phyloP scores from a whole-genome alignment of 2,113 vertebrate genomes.

The Aspidoscelis tigris region DNA sequence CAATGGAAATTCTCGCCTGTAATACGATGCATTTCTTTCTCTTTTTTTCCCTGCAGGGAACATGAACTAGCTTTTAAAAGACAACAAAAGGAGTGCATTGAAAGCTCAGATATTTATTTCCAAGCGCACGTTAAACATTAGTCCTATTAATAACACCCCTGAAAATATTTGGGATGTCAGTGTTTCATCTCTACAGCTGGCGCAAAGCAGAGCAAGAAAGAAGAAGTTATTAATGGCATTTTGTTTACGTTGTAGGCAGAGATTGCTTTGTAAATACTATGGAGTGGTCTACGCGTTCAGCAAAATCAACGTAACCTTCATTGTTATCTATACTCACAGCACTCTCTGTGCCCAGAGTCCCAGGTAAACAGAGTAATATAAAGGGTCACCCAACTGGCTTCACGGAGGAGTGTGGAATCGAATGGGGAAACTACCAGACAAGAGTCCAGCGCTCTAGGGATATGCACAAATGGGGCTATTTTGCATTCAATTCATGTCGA shows the following conservation, averaged over 20 bases:
- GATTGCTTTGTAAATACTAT: neutral
- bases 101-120: slow-evolving; percentile 11
- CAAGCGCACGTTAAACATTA: neutral
- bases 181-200: neutral
- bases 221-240: neutral
- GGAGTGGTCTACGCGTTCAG: too few species aligned
- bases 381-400: too few species aligned
- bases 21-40: neutral
- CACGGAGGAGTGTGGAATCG: too few species aligned
- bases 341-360: too few species aligned
- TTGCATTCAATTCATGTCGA: too few species aligned
- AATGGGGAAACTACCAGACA: too few species aligned
- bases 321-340: too few species aligned
- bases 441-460: too few species aligned
- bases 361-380: too few species aligned
- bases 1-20: neutral
- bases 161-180: slow-evolving; percentile 8
- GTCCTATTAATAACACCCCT: slow-evolving; percentile 16
- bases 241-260: neutral
- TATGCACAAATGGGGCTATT: too few species aligned
- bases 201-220: neutral
- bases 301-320: neutral
- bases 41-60: neutral
- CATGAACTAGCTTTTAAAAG: neutral
- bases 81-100: neutral